Base-by-base conservation (phyloP, 2,797 vertebrate species). In the Macropodus opercularis region DNA sequence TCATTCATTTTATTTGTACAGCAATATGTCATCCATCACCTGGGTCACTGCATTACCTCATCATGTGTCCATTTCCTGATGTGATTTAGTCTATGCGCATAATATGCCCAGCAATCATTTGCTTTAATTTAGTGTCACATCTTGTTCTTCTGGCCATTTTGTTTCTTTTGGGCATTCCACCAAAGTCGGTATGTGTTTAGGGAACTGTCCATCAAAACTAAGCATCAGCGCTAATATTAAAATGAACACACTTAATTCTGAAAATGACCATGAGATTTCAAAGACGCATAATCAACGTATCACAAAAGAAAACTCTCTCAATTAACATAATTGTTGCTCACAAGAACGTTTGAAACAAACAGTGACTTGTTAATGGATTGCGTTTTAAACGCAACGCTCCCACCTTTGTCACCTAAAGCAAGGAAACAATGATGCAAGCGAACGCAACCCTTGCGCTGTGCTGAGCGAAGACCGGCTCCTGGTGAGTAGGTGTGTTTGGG, bases 391-490 rank as follows among this genome's bases (percentile, higher is more conserved):
- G 40, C 66, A 66, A 66, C 56, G 72, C 54, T 66, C 66, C 59
- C 70, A 77, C 69, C 75, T 75, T 80, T 79, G 69, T 76, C 70
- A 79, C 27, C 63, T 39, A 32, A 36, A 32, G 43, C 59, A 57
- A 35, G 53, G 64, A 77, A 82, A 69, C 68, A 82, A 80, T 85
- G 81, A 87, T 80, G 85, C 80, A 86, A 87, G 77, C 72, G 49
- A 69, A 72, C 60, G 85, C 75, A 87, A 87, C 69, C 55, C 50
- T 43, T 49, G 14, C 73, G 51, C 56, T 61, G 56, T 46, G 63
- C 71, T 27, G 29, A 68, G 52, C 7, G n/a, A 67, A 65, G 19
- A 59, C 32, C 21, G 47, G 53, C 48, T 75, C 44, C 55, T 63
- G 65, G 39, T 59, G 81, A 72, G 79, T 63, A 79, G 66, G 55